phyloP scores from a whole-genome alignment of 2,797 vertebrate genomes.

The Serranus cabrilla region DNA sequence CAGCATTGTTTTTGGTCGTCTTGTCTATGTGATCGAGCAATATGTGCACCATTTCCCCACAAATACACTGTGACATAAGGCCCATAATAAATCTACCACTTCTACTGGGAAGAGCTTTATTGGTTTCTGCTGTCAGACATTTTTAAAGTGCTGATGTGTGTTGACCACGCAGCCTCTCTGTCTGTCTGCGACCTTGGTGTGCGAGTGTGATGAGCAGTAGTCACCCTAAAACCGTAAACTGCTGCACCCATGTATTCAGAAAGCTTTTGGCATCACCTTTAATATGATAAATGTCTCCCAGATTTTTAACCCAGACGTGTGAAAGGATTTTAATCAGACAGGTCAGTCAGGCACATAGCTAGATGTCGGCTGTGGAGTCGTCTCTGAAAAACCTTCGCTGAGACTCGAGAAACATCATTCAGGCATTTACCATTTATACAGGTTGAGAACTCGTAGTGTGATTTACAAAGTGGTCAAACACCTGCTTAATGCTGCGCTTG shows the following conservation, averaged over 20 bases:
- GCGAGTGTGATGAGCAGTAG: neutral
- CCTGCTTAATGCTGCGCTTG: constrained; percentile 5
- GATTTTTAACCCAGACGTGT: constrained; percentile 10
- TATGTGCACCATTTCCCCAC: neutral
- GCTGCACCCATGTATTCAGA: constrained; percentile 8
- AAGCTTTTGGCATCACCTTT: constrained; percentile 1
- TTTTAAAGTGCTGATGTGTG: constrained; percentile 18
- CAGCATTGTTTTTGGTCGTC: no score
- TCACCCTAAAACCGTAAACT: constrained; percentile 12
- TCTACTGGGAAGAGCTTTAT: constrained; percentile 11
- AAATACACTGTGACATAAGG: constrained; percentile 1
- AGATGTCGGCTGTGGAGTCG: neutral
- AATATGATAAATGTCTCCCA: constrained; percentile 24
- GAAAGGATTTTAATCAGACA: constrained; percentile 16
- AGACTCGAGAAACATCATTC: neutral
- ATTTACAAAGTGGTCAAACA: constrained; percentile 26
- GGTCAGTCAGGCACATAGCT: constrained; percentile 11
- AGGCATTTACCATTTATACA: constrained; percentile 13
- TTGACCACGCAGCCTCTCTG: constrained; percentile 7
- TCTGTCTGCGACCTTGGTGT: constrained; percentile 15
- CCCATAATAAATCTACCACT: constrained; percentile 7
- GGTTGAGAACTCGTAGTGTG: constrained; percentile 3
- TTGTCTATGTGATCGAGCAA: neutral
- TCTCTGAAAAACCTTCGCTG: constrained; percentile 19
- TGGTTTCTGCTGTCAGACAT: constrained; percentile 24